phyloP scores from a whole-genome alignment of 2,888 invertebrate species.

The Scelioninae gen. 1 region DNA sequence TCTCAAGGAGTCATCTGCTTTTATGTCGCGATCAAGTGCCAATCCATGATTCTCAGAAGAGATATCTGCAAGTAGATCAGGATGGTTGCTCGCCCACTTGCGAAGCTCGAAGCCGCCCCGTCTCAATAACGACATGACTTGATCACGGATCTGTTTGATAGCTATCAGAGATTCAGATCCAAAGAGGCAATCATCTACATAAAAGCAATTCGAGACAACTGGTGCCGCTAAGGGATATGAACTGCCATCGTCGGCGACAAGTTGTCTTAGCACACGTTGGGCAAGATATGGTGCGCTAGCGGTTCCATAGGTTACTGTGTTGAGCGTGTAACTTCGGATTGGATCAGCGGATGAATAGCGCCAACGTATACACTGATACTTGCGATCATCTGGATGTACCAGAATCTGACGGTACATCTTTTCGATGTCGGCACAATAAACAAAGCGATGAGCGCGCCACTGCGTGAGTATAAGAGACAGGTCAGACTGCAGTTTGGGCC shows the following conservation, averaged over 20 bases:
- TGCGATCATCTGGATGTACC: constrained; percentile 5
- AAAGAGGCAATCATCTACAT: constrained; percentile 40
- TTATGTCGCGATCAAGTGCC: neutral
- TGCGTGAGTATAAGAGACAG: neutral
- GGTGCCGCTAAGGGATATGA: constrained; percentile 20
- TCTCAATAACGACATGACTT: neutral
- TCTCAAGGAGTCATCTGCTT: neutral
- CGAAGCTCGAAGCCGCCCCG: constrained; percentile 8
- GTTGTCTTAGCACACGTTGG: constrained; percentile 34
- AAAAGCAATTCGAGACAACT: neutral
- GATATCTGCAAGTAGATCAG: neutral
- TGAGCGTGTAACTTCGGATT: constrained; percentile 13
- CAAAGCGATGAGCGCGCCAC: constrained; percentile 11
- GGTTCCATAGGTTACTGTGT: constrained; percentile 39
- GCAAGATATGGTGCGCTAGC: constrained; percentile 41
- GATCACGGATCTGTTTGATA: too few relatives aligned
- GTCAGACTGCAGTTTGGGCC: constrained; percentile 13
- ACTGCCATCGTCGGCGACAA: constrained; percentile 32
- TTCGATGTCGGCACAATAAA: constrained; percentile 8
- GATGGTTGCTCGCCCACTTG: constrained; percentile 44
- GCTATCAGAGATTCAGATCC: neutral
- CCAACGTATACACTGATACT: constrained; percentile 12
- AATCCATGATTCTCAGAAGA: neutral
- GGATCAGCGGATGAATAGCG: neutral
- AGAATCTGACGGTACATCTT: constrained; percentile 15